Percentiles rank a stretch among this genome's conserved stretches.
phyloP scores from a whole-genome alignment of 2,888 invertebrate genomes.

The Sepiola atlantica region DNA sequence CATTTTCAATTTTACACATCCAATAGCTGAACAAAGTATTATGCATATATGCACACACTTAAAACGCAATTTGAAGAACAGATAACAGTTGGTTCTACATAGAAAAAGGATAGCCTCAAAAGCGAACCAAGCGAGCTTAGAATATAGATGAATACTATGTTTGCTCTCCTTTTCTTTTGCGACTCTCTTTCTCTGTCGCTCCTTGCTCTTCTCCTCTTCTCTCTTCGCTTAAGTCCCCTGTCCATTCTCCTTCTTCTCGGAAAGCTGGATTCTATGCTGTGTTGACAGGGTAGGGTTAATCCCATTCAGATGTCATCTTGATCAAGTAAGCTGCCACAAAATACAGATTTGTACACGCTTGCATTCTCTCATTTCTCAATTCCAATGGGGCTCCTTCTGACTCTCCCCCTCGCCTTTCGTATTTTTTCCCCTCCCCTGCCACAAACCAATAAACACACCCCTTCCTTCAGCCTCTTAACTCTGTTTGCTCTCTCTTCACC shows the following conservation, averaged over 20 bases:
- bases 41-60: not conserved
- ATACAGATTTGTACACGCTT: not conserved
- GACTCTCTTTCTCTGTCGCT: not conserved
- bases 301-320: slow-evolving; percentile 32
- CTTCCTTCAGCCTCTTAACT: not conserved
- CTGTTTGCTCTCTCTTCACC: not conserved
- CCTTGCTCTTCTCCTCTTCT: not conserved
- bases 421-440: not conserved
- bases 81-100: not conserved
- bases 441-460: slow-evolving; percentile 11
- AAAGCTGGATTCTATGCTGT: slow-evolving; percentile 2
- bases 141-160: slow-evolving; percentile 32
- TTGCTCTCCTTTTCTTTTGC: not conserved
- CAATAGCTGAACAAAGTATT: not conserved
- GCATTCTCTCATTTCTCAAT: slow-evolving; percentile 32
- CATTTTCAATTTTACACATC: not conserved
- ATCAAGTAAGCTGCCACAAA: slow-evolving; percentile 11
- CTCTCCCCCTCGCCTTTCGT: not conserved
- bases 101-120: not conserved
- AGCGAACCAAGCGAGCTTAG: not conserved
- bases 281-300: slow-evolving; percentile 32
- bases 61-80: not conserved
- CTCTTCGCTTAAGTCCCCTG: slow-evolving; percentile 32
- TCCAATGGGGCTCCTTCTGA: not conserved
- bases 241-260: not conserved